These are phyloP conservation scores for Dinocampus coccinellae DNA, from an alignment of 2,888 invertebrate genomes.

Conservation along the genomic window DNA sequence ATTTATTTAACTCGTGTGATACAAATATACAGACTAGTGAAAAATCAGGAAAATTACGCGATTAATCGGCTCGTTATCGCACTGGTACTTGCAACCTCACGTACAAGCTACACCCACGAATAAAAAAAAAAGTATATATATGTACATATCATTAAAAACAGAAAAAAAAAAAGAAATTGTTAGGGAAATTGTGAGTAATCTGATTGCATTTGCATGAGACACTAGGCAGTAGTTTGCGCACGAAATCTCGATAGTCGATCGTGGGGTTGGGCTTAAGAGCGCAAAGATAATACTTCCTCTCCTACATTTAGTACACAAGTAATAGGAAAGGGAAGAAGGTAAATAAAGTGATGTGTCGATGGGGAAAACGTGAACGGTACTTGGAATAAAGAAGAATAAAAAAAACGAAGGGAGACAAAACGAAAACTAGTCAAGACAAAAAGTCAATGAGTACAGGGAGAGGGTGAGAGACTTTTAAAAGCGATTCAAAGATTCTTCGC, in stretches of 20 bases:
- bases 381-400: constrained; percentile 23
- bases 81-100: background rate
- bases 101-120: background rate
- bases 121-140: background rate
- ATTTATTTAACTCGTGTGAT: background rate
- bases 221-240: constrained; percentile 42
- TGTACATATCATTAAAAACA: too few relatives aligned
- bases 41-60: background rate
- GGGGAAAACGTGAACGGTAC: constrained; percentile 35
- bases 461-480: constrained; percentile 48
- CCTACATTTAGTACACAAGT: background rate
- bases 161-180: constrained; percentile 49
- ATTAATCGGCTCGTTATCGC: background rate
- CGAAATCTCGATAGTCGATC: constrained; percentile 42
- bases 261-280: constrained; percentile 10
- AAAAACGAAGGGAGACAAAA: background rate
- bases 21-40: background rate
- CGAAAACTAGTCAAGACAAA: constrained; percentile 35
- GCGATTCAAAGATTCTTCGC: constrained; percentile 42
- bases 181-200: constrained; percentile 55
- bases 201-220: constrained; percentile 62
- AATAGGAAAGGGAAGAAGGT: constrained; percentile 4
- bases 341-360: constrained; percentile 22
- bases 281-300: background rate
- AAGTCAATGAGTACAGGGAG: constrained; percentile 44